Evolutionary conservation across 2,113 vertebrate species (phyloP), one percentile per base, ranked within the genome.

Genomic region (Callipepla squamata): DNA sequence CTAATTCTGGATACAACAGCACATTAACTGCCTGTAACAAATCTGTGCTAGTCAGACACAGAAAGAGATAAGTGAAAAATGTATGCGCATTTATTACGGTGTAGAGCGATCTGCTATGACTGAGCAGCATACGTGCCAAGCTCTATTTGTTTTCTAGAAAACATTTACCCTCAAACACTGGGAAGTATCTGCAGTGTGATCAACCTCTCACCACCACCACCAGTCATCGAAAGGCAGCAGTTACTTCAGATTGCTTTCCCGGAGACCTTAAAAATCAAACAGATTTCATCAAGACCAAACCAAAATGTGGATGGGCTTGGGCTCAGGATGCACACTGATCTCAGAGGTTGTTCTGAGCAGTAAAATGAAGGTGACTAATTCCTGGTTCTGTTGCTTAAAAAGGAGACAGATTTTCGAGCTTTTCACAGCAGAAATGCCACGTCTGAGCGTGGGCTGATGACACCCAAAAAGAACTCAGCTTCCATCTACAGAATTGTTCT

Each of bases 401-500:
- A 74, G 15, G 28, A 3, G 3, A 79, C 19, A 34, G 21, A 30
- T 78, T 75, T 74, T 78, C 57, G 53, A 86, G 51, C 23, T 72
- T 61, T 61, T 83, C 69, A 75, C 34, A 76, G 34, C 21, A 81
- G 36, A 93, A 94, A 75, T 72, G 65, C 70, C 61, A 32, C 0
- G 1, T 75, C 86, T 80, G 73, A 44, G 72, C 4, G 1, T 45
- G 45, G 32, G 65, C 34, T 23, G 1, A 42, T 30, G 36, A 65
- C 34, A 65, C 12, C 25, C 65, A 45, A 45, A 82, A 78, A 58
- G 16, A 81, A 51, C 0, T 0, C 1, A 0, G 18, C 34, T 42
- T 4, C 38, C 8, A 38, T 30, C 30, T 58, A 11, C 12, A 28
- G 11, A 11, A 1, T 0, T 57, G 72, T 58, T 77, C 47, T 6